A percentile compares a stretch with the other conserved stretches of the same genome.
Evolutionary conservation across 2,888 invertebrate species (phyloP).

Genomic region (Drosophila quinaria): DNA sequence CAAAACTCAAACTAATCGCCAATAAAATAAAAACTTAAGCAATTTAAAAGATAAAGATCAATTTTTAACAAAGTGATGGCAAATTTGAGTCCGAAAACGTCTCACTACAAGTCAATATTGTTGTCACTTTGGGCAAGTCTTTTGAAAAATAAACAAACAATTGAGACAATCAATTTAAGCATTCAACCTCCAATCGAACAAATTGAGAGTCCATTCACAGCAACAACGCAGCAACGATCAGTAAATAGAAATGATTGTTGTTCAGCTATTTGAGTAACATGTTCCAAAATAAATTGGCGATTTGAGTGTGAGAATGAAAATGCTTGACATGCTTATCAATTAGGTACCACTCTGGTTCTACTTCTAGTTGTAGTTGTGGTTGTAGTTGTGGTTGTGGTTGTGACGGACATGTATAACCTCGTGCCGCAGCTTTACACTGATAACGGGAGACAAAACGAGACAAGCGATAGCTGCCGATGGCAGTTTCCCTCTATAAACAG

Average conservation of each 20-base stretch:
- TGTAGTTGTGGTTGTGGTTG: not conserved
- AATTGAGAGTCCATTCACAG: slow-evolving; percentile 8
- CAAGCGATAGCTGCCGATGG: slow-evolving; percentile 12
- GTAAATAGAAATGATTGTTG: slow-evolving; percentile 25
- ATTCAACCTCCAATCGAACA: not conserved
- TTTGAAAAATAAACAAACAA: slow-evolving; percentile 14
- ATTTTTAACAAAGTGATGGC: not conserved
- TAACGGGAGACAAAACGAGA: slow-evolving; percentile 33
- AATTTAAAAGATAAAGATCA: not conserved
- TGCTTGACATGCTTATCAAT: slow-evolving; percentile 21
- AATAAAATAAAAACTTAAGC: not conserved
- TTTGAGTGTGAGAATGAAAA: slow-evolving; percentile 20
- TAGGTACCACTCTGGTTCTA: not conserved
- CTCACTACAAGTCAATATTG: not conserved
- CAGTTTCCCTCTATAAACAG: slow-evolving; percentile 13
- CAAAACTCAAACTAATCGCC: not conserved
- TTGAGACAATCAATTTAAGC: slow-evolving; percentile 10
- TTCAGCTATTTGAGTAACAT: slow-evolving; percentile 45
- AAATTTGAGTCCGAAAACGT: not conserved
- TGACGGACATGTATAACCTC: slow-evolving; percentile 20
- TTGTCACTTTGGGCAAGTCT: not conserved
- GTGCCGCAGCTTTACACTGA: slow-evolving; percentile 31
- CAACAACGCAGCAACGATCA: not conserved
- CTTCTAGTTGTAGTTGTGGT: slow-evolving; percentile 6
- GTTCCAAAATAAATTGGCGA: slow-evolving; percentile 33